A percentile compares a stretch with the other conserved stretches of the same genome.
phyloP scores from a whole-genome alignment of 64 coral and sea anemone species.

The Orbicella faveolata region DNA sequence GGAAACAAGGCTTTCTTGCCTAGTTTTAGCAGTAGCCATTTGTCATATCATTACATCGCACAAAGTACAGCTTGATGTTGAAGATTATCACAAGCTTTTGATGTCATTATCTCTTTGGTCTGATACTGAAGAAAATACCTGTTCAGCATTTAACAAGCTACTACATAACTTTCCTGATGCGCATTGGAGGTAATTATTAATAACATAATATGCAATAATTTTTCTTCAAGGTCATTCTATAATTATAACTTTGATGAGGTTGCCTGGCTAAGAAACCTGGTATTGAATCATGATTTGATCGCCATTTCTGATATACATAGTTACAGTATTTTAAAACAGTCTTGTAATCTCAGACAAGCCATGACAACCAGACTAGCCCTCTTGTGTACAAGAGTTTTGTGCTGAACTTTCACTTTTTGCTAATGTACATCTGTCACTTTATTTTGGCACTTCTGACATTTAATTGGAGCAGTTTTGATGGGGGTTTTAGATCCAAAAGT shows the following conservation, averaged over 20 bases:
- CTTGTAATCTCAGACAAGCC: too few species aligned
- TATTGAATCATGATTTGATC: too few species aligned
- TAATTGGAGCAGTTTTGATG: not conserved
- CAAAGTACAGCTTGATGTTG: not conserved
- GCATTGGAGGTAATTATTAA: conserved; percentile 21
- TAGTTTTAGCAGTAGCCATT: conserved; percentile 14
- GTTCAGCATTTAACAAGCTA: conserved; percentile 22
- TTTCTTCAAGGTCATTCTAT: not conserved
- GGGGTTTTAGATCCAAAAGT: not conserved
- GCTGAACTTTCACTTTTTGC: too few species aligned
- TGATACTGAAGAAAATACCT: not conserved
- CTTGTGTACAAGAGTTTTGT: not conserved
- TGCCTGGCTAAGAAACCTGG: too few species aligned
- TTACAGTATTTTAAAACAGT: too few species aligned
- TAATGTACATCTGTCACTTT: too few species aligned
- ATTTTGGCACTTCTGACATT: not conserved
- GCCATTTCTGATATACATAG: too few species aligned
- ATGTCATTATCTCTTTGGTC: not conserved
- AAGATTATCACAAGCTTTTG: conserved; percentile 24
- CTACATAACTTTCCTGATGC: not conserved
- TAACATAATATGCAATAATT: not conserved
- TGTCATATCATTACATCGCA: not conserved
- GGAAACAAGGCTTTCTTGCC: too few species aligned
- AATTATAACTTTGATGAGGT: too few species aligned
- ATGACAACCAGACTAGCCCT: too few species aligned